Base-by-base conservation (phyloP, 2,888 invertebrate species). In the Alitta virens region DNA sequence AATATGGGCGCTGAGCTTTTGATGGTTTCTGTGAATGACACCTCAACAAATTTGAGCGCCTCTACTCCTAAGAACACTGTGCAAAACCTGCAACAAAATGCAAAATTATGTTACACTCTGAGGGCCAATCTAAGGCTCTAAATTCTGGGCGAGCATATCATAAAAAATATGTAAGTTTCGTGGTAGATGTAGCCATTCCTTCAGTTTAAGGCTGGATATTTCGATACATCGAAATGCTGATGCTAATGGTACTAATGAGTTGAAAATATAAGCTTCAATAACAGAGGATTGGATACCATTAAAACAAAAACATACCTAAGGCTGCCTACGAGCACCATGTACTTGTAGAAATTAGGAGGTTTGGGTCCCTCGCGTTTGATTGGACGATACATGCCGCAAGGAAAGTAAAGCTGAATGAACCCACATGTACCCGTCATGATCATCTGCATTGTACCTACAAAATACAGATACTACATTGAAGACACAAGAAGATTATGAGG, bases 1-100 rank as follows among this genome's bases (percentile, higher is more conserved):
- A 90, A 90, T 58, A 90, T 84, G 43, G 91, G 91, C 21, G 90
- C 90, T 38, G 90, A 90, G 81, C 90, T 90, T 80, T 91, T 91
- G 53, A 91, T 88, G 16, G 90, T 90, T 81, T 90, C 90, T 52
- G 90, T 90, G 79, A 91, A 91, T 79, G 90, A 90, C 61, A 90
- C 90, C 64, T 90, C 89, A 63, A 90, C 89, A 81, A 88, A 90
- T 83, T 90, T 89, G 60, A 91, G 83, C 9, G 90, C 89, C 58
- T 90, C 85, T 71, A 90, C 82, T 60, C 90, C 90, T 74, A 90
- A 81, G 63, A 90, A 86, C 57, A 91, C 89, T 5, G 90, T 90
- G 54, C 87, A 85, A 80, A 90, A 90, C 76, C 88, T 88, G 77
- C 63, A 83, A 82, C 57, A 65, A 65, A 68, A 63, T n/a, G n/a